Evolutionary conservation across 2,888 invertebrate species (phyloP), one percentile per base, ranked within the genome.

Genomic region (Lasioglossum leucozonium): DNA sequence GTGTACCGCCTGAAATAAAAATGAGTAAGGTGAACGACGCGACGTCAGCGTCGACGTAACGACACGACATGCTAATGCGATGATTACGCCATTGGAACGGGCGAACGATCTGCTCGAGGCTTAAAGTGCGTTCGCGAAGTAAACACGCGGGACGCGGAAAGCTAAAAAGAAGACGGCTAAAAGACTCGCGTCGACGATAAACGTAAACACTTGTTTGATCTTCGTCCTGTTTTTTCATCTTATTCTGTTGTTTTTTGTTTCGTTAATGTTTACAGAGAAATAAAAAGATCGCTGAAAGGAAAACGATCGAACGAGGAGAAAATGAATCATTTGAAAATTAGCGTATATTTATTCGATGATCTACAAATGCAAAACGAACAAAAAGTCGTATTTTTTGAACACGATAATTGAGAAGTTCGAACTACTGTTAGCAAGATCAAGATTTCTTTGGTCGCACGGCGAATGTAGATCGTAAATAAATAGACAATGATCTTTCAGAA

Each of bases 1-100:
- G 37, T 11, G 42, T 18, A 34, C 37, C 4, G 34, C 6, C 42
- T 67, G 72, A 72, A 83, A 83, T 76, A 81, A 72, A 72, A 82
- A 58, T 76, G 72, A 82, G 72, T 37, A 65, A 72, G 72, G 37
- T 55, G 42, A 62, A 30, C 75, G 75, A 72, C 42, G 47, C 30
- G 51, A 34, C 58, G 80, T 62, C 62, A 42, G 44, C 55, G 22
- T 26, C 58, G 62, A 42, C 62, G 42, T 71, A 71, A 72, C 22
- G 30, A 3, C 34, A 8, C 47, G 22, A 51, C 37, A 78, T 79
- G 47, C 34, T 72, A 81, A 81, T 62, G 40, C 34, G 77, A 71
- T 69, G 62, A 72, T 82, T 62, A 75, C 62, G 65, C 13, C 72
- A 65, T 34, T 75, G 47, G 18, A 51, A 8, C 13, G 34, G 16